Evolutionary conservation across 2,888 invertebrate species (phyloP).

Genomic region (Galerucella nymphaeae): DNA sequence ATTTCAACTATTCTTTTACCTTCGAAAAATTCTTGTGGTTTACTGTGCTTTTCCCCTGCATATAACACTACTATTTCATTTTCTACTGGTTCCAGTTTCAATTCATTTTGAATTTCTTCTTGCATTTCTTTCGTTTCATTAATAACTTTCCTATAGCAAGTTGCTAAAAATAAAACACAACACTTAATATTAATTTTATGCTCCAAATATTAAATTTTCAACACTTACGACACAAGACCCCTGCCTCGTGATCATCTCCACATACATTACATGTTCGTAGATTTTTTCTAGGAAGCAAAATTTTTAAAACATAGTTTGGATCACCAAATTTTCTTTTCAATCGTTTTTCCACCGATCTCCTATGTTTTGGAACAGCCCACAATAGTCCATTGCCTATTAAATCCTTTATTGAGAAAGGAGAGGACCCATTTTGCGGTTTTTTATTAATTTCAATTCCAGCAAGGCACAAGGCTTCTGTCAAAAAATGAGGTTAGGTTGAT

Average conservation of each 20-base stretch:
- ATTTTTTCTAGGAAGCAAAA: constrained; percentile 76
- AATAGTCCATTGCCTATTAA: constrained; percentile 80
- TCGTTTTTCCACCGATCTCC: constrained; percentile 82
- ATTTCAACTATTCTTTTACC: constrained; percentile 89
- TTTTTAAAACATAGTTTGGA: constrained; percentile 76
- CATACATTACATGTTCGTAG: constrained; percentile 83
- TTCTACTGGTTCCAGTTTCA: constrained; percentile 80
- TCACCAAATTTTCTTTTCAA: constrained; percentile 78
- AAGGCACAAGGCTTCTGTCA: constrained; percentile 58
- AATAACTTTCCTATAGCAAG: constrained; percentile 86
- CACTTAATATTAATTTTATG: not conserved
- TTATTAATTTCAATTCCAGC: constrained; percentile 50
- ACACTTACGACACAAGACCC: constrained; percentile 82
- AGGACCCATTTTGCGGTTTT: constrained; percentile 37
- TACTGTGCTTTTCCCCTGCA: constrained; percentile 79
- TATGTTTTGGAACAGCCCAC: constrained; percentile 83
- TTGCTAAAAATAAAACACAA: constrained; percentile 68
- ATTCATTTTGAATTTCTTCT: constrained; percentile 76
- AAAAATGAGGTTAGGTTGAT: constrained; percentile 52
- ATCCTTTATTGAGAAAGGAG: constrained; percentile 69
- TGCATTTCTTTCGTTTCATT: constrained; percentile 86
- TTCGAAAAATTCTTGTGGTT: constrained; percentile 72
- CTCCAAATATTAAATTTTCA: not conserved
- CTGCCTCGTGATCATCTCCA: constrained; percentile 84
- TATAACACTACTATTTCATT: constrained; percentile 89